phyloP scores from a whole-genome alignment of 2,113 vertebrate genomes.

The Macrotus californicus region DNA sequence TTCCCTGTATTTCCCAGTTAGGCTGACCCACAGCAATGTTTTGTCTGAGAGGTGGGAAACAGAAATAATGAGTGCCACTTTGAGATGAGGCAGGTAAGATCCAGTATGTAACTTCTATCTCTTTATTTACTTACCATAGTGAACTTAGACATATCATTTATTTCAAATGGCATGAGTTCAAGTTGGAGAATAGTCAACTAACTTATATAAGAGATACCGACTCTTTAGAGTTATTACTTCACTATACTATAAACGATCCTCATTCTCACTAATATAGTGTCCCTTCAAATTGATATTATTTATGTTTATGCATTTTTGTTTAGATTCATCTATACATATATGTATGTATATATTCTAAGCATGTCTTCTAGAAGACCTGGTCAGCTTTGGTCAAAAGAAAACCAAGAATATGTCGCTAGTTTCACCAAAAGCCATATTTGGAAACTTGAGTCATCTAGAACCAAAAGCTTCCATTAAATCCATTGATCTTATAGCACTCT shows the following conservation, averaged over 20 bases:
- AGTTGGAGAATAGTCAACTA: not conserved
- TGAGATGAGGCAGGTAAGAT: not conserved
- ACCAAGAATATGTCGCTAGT: not conserved
- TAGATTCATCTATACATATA: not conserved
- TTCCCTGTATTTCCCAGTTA: not conserved
- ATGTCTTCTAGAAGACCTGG: not conserved
- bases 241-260: not conserved
- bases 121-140: not conserved
- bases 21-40: not conserved
- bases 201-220: not conserved
- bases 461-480: not conserved
- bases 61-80: not conserved
- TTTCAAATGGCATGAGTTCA: not conserved
- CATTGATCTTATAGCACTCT: not conserved
- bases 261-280: not conserved
- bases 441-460: not conserved
- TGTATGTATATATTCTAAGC: not conserved
- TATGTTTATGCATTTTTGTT: not conserved
- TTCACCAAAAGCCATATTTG: not conserved
- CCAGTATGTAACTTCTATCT: not conserved
- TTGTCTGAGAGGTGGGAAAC: not conserved
- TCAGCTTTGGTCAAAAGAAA: not conserved
- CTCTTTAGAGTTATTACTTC: not conserved
- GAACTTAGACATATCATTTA: not conserved
- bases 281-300: not conserved